Evolutionary conservation across 1,140 invertebrate genomes (phyloP), one percentile per base, ranked within the genome.

Genomic region (Lysiphlebus fabarum): DNA sequence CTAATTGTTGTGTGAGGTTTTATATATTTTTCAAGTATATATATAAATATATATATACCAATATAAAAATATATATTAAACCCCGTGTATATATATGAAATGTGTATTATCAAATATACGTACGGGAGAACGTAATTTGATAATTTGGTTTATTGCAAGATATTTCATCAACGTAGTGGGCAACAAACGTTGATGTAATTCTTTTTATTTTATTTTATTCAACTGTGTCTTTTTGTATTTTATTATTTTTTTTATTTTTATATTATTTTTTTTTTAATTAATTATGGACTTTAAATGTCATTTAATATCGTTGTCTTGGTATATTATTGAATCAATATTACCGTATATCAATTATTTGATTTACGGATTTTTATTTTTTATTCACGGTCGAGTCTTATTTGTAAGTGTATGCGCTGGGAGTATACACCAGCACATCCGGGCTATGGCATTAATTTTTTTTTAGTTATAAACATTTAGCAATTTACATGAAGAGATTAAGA

Each of bases 401-500:
- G 78, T 78, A 70, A 80, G 63, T 80, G 76, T 80, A 80, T 80
- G 78, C 78, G 72, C 78, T 80, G 78, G 78, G 78, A 80, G 78
- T 80, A 79, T 80, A 68, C 78, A 80, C 78, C 78, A 80, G 78
- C 75, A 76, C 78, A 80, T 80, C 78, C 78, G 78, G 78, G 78
- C 78, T 80, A 80, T 80, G 78, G 78, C 78, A 79, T 77, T 78
- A 75, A 65, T 73, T 77, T 79, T 77, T n/a, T 77, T 77, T 78
- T 79, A 72, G 56, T 62, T 70, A 76, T 77, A 78, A 80, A 80
- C 77, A 80, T 80, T 80, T 80, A 80, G 77, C 77, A 75, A 79
- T 80, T 79, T 79, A 79, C 77, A 80, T 80, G 78, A 77, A 79
- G 72, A 80, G 77, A 79, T 80, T 80, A 80, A 80, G 73, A 80